Evolutionary conservation across 2,797 vertebrate genomes (phyloP).

Genomic region (Bradypodion ventrale): DNA sequence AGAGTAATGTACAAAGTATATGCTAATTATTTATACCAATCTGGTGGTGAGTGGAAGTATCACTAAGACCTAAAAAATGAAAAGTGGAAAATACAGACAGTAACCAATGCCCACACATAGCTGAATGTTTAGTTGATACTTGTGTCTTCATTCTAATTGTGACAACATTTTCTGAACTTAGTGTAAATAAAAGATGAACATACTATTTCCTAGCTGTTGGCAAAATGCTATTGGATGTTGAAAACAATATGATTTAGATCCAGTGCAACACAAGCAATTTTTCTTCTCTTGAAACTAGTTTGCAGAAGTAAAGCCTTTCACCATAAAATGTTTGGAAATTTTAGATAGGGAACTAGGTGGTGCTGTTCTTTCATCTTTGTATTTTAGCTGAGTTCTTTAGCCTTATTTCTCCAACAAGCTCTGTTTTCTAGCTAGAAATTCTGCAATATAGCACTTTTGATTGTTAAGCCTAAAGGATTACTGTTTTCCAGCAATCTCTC

Average conservation of each 20-base stretch:
- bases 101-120: neutral
- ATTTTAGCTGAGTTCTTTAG: conserved; percentile 61
- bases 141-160: neutral
- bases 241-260: conserved; percentile 19
- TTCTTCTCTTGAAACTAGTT: conserved; percentile 40
- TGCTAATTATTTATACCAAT: neutral
- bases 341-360: conserved; percentile 77
- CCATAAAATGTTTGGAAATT: conserved; percentile 63
- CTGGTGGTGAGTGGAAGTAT: neutral
- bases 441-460: neutral
- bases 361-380: conserved; percentile 80
- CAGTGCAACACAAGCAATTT: neutral
- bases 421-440: conserved; percentile 47
- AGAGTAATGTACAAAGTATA: neutral
- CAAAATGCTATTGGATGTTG: conserved; percentile 41
- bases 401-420: conserved; percentile 43
- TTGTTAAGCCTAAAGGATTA: neutral
- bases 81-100: neutral
- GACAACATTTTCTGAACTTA: neutral
- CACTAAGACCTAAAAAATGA: neutral
- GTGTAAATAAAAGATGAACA: conserved; percentile 2
- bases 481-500: conserved; percentile 3
- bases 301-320: conserved; percentile 54
- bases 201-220: conserved; percentile 38
- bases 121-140: neutral